phyloP scores from a whole-genome alignment of 2,888 invertebrate genomes.

The Miltochrista miniata region DNA sequence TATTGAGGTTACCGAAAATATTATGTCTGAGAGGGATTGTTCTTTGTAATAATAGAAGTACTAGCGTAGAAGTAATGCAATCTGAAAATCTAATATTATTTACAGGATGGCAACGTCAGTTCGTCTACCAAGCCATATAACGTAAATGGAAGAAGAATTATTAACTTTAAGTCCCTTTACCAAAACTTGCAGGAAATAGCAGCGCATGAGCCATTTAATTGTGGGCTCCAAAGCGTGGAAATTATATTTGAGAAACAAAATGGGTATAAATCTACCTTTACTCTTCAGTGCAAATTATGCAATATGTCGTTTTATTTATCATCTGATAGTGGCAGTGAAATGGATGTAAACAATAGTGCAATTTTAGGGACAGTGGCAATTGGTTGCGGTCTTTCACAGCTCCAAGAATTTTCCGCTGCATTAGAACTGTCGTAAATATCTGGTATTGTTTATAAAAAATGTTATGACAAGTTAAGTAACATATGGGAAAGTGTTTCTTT shows the following conservation, averaged over 20 bases:
- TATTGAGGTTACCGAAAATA: too few relatives aligned
- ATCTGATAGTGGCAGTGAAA: background rate
- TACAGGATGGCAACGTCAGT: too few relatives aligned
- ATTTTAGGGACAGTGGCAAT: background rate
- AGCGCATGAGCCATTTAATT: background rate
- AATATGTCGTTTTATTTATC: background rate
- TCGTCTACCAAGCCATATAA: too few relatives aligned
- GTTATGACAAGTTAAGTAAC: background rate
- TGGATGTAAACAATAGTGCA: background rate
- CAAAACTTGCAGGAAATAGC: too few relatives aligned
- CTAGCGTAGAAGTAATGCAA: too few relatives aligned
- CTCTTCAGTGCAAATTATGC: constrained; percentile 1
- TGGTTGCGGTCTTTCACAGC: constrained; percentile 1
- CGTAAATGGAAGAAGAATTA: constrained; percentile 11
- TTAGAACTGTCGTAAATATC: background rate
- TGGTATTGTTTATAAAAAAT: background rate
- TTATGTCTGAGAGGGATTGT: too few relatives aligned
- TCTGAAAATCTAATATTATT: too few relatives aligned
- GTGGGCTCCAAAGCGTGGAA: background rate
- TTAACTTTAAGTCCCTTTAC: too few relatives aligned
- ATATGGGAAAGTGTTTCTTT: background rate
- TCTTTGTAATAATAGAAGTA: too few relatives aligned
- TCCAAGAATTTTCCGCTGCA: constrained; percentile 2
- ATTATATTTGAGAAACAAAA: background rate
- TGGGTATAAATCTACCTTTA: background rate